Base-by-base conservation (phyloP, 2,113 vertebrate genomes). In the Pangasianodon gigas region DNA sequence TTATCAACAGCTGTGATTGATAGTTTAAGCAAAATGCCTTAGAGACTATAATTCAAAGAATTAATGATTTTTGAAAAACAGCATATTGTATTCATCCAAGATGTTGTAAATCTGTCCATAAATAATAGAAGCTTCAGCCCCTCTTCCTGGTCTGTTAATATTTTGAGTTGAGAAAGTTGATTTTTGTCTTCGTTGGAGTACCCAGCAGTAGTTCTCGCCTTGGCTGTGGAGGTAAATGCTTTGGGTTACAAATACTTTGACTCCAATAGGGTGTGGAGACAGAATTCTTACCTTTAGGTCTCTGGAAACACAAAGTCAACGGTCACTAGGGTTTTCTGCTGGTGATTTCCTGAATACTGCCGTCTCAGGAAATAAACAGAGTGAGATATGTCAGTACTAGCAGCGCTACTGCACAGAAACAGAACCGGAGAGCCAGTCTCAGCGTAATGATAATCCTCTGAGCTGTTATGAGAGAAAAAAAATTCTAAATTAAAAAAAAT, bases 361-460 rank as follows among this genome's bases (percentile, higher is more conserved):
- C 87, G 60, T 88, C 85, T 62, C 77, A 93, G 91, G 93, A 93
- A 91, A 91, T 91, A 91, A 91, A 92, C 86, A 87, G 51, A 84
- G 67, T 88, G 82, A 89, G 89, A 90, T 89, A 80, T 85, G 88
- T 90, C 91, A 84, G 83, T 88, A 81, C 90, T 80, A 84, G 58
- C 86, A 87, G 44, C 32, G 32, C 44, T 87, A 62, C 26, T 71
- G 54, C 58, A 65, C 46, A 69, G 32, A 75, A 52, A 75, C n/a
- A 79, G 32, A 44, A 5, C 13, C 44, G 19, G 41, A 82, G 32
- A 75, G 14, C 21, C 80, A 54, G 29, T 54, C 29, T 81, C 51
- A 32, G 46, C 13, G 10, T 32, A 54, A 32, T 18, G 24, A 80
- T 80, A 51, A 51, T 29, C 11, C 75, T 16, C 21, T 48, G 37